Conservation (phyloP, 92 coral and sea anemone species). For the Muricea muricata region DNA sequence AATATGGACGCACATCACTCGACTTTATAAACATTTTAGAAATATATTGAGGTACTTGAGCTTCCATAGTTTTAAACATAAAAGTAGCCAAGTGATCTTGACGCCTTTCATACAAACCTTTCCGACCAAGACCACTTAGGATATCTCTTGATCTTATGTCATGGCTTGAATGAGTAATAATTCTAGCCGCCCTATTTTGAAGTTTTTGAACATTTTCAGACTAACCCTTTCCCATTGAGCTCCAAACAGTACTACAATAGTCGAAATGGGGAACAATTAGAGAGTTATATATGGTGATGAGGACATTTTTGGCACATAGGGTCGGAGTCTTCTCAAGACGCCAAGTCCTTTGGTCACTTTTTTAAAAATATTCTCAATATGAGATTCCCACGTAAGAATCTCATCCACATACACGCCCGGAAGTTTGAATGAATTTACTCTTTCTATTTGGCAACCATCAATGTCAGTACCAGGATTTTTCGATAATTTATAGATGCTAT, state of each 20-base stretch:
- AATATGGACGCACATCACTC: neutral
- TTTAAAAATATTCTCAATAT: conserved; percentile 32
- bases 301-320: conserved; percentile 2
- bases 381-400: conserved; percentile 36
- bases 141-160: neutral
- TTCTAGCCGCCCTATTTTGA: conserved; percentile 39
- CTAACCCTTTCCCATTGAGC: conserved; percentile 32
- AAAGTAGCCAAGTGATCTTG: neutral
- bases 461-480: neutral
- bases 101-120: neutral
- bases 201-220: conserved; percentile 24
- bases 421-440: conserved; percentile 33
- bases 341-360: conserved; percentile 45
- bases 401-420: conserved; percentile 28
- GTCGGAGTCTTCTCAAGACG: conserved; percentile 20
- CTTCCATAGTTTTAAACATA: too few relatives aligned
- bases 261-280: conserved; percentile 26
- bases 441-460: conserved; percentile 6
- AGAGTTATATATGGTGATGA: conserved; percentile 19
- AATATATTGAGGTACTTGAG: too few relatives aligned
- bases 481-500: neutral
- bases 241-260: conserved; percentile 35
- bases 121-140: conserved; percentile 2
- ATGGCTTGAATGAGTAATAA: conserved; percentile 11
- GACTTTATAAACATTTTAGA: too few relatives aligned